Base-by-base conservation (phyloP, 2,888 invertebrate species). In the Hyposoter dolosus region DNA sequence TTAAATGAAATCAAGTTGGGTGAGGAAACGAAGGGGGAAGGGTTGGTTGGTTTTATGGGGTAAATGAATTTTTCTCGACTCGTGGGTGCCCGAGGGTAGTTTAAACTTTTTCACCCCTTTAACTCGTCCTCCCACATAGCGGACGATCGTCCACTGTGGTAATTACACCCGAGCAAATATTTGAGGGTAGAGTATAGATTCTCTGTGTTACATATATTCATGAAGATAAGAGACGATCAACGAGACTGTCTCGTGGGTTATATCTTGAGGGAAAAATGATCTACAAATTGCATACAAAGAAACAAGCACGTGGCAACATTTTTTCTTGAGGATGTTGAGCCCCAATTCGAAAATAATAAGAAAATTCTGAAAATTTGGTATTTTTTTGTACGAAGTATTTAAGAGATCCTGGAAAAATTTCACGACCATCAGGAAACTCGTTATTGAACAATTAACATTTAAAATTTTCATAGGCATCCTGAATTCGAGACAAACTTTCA, bases 131-230 rank as follows among this genome's bases (percentile, higher is more conserved):
- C 76, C 53, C 19, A 69, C 82, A 69, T 28, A 60, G 19, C 60
- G 66, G 78, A 50, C 76, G 79, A 77, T 88, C 83, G 65, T 82
- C 84, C 84, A 72, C 86, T 75, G 40, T 69, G 79, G 87, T 89
- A 89, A 89, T 90, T 89, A 88, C 85, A 86, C 83, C 75, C 78
- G 53, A 84, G 88, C 87, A 89, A 90, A 90, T 89, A 90, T 90
- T 89, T 89, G 88, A 88, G 74, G 79, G 77, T 83, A 68, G 28
- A 60, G 28, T 81, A 86, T 86, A 81, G 81, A 81, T 81, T 86
- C 84, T 80, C 82, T 65, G 81, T 69, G 75, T 69, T 76, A 40
- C 43, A 87, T 81, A 66, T 63, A 84, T 78, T 53, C 15, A 5
- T 15, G 6, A 5, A 15, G 28, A 60, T 75, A 79, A 83, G 81